Conservation (phyloP, 1,140 invertebrate species). For the Sminthurides bifidus region DNA sequence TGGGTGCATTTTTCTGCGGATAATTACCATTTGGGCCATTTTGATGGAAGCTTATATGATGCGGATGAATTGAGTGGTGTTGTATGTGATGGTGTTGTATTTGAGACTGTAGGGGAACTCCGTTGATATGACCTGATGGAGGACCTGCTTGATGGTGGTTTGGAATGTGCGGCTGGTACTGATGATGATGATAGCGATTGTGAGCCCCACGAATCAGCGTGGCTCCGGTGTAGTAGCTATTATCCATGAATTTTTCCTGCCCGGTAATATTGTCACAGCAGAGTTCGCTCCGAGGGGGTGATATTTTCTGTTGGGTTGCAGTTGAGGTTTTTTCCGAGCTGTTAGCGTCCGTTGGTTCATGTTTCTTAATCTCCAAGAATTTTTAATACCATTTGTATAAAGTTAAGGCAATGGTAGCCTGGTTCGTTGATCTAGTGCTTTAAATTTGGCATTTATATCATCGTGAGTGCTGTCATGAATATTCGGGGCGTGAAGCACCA, state of each 20-base stretch:
- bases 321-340: background rate
- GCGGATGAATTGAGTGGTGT: background rate
- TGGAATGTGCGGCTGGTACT: background rate
- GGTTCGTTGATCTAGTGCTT: too few species aligned
- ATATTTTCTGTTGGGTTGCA: background rate
- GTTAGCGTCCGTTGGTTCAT: background rate
- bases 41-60: too few species aligned
- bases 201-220: slow-evolving; percentile 16
- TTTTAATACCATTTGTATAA: too few species aligned
- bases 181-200: background rate
- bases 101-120: too few species aligned
- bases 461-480: too few species aligned
- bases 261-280: background rate
- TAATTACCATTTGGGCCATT: too few species aligned
- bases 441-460: too few species aligned
- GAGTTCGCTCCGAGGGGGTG: background rate
- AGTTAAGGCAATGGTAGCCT: too few species aligned
- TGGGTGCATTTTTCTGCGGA: too few species aligned
- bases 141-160: background rate
- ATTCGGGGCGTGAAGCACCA: too few species aligned
- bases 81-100: slow-evolving; percentile 4
- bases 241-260: slow-evolving; percentile 2
- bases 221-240: slow-evolving; percentile 21
- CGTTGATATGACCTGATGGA: too few species aligned
- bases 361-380: slow-evolving; percentile 7